Evolutionary conservation across 2,113 vertebrate species (phyloP).

Genomic region (Hyla sarda): DNA sequence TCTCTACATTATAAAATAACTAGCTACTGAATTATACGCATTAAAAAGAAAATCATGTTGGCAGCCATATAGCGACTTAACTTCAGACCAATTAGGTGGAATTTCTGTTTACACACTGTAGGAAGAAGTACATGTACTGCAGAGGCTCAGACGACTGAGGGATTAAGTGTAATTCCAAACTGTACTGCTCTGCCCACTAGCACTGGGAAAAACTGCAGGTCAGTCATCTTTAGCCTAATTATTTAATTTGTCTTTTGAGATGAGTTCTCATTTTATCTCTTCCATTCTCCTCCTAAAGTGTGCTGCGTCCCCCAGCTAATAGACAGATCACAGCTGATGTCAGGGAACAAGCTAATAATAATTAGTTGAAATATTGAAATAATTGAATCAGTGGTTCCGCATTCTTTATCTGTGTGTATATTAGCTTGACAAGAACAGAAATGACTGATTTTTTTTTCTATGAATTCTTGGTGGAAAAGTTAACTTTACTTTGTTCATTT

Average conservation of each 20-base stretch:
- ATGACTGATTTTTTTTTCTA: neutral
- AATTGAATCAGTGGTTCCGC: slow-evolving; percentile 28
- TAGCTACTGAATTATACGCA: neutral
- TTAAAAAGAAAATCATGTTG: neutral
- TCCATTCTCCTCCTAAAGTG: slow-evolving; percentile 36
- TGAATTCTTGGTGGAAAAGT: neutral
- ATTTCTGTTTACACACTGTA: neutral
- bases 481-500: neutral
- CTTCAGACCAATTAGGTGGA: neutral
- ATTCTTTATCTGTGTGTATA: slow-evolving; percentile 32
- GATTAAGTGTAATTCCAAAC: neutral
- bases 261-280: slow-evolving; percentile 56
- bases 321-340: slow-evolving; percentile 48
- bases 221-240: slow-evolving; percentile 57
- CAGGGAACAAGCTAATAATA: slow-evolving; percentile 54
- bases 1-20: neutral
- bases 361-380: slow-evolving; percentile 52
- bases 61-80: neutral
- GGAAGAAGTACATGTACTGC: neutral
- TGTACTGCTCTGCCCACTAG: slow-evolving; percentile 16
- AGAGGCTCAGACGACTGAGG: neutral
- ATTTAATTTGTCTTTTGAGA: slow-evolving; percentile 53
- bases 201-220: slow-evolving; percentile 29
- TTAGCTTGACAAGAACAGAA: slow-evolving; percentile 3
- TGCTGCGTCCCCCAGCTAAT: slow-evolving; percentile 52